Evolutionary conservation across 1,140 invertebrate species (phyloP).

Genomic region (Cyrtorhinus lividipennis): DNA sequence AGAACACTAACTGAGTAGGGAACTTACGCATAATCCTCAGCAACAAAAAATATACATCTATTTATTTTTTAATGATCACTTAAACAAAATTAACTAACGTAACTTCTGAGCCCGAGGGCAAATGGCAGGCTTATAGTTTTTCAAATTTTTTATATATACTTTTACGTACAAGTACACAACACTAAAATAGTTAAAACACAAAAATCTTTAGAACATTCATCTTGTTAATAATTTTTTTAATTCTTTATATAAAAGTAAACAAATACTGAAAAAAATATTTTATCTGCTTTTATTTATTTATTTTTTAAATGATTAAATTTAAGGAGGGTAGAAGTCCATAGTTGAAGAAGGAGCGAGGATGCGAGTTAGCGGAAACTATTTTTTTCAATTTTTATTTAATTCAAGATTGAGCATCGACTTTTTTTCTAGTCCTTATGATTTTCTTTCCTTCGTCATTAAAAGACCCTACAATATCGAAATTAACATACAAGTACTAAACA

Average conservation of each 20-base stretch:
- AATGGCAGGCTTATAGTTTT: conserved; percentile 20
- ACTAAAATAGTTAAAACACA: conserved; percentile 24
- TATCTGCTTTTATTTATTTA: conserved; percentile 21
- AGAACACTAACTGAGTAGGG: conserved; percentile 21
- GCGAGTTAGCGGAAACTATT: neutral
- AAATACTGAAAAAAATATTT: conserved; percentile 27
- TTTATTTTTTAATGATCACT: conserved; percentile 18
- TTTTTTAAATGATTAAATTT: conserved; percentile 18
- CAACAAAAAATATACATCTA: conserved; percentile 23
- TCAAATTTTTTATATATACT: conserved; percentile 9
- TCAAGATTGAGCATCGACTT: conserved; percentile 17
- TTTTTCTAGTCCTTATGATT: neutral
- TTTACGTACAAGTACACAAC: conserved; percentile 24
- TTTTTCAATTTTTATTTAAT: neutral
- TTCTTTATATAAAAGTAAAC: conserved; percentile 25
- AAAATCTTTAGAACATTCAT: conserved; percentile 26
- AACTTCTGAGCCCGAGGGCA: conserved; percentile 20
- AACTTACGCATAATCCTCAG: conserved; percentile 10
- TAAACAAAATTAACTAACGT: conserved; percentile 23
- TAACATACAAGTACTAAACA: conserved; percentile 20
- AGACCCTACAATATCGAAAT: conserved; percentile 16
- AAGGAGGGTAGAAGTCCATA: conserved; percentile 11
- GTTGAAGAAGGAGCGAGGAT: neutral
- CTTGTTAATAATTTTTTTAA: conserved; percentile 23
- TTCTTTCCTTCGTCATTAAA: conserved; percentile 12